These are phyloP conservation scores for Paratrypauchen microcephalus DNA, from an alignment of 2,797 vertebrate genomes.

Conservation along the genomic window DNA sequence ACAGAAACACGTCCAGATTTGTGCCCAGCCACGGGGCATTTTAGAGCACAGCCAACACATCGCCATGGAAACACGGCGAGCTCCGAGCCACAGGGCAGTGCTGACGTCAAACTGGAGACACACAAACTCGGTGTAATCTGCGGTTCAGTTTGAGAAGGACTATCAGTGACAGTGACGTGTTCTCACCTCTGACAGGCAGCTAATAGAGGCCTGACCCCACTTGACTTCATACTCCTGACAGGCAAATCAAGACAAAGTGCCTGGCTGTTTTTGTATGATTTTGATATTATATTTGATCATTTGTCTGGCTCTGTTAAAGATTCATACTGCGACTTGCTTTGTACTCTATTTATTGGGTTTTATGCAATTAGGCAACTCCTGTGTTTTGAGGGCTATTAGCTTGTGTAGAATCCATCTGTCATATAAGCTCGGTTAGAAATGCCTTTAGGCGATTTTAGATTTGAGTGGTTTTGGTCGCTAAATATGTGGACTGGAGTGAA, in stretches of 20 bases:
- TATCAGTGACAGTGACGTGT: background rate
- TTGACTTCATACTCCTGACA: background rate
- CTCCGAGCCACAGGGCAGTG: conserved; percentile 8
- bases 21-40: conserved; percentile 28
- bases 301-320: background rate
- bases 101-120: conserved; percentile 27
- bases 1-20: conserved; percentile 34
- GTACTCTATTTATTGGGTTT: background rate
- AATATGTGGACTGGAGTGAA: too few species aligned
- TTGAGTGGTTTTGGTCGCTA: too few species aligned
- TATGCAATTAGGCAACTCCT: background rate
- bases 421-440: background rate
- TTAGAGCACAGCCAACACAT: conserved; percentile 37
- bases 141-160: background rate
- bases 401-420: too few species aligned
- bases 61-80: conserved; percentile 49
- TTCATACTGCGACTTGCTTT: background rate
- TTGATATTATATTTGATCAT: background rate
- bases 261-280: background rate
- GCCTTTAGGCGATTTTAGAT: too few species aligned
- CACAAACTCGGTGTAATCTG: conserved; percentile 13
- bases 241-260: background rate
- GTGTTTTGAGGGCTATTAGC: too few species aligned
- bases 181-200: conserved; percentile 2
- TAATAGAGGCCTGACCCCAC: conserved; percentile 3